Evolutionary conservation across 64 coral and sea anemone genomes (phyloP).

Genomic region (Montipora foliosa): DNA sequence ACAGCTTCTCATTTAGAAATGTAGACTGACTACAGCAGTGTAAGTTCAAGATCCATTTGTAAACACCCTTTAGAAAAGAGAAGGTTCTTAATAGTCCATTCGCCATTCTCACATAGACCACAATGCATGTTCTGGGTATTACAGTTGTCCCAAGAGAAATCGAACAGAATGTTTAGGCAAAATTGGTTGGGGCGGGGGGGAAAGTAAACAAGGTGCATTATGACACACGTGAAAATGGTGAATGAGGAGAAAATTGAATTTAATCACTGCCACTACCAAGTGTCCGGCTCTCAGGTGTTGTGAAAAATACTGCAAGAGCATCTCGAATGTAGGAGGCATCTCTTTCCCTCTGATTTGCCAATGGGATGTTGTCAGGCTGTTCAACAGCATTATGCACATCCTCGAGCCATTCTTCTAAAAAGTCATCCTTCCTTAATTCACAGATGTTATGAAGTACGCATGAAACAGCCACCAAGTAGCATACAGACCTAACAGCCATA

Average conservation of each 20-base stretch:
- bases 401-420: constrained; percentile 26
- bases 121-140: neutral
- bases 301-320: constrained; percentile 26
- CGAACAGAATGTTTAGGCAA: neutral
- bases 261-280: constrained; percentile 20
- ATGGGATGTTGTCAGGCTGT: constrained; percentile 23
- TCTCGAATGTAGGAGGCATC: constrained; percentile 17
- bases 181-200: neutral
- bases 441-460: constrained; percentile 14
- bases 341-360: constrained; percentile 23
- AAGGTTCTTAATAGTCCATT: too few relatives aligned
- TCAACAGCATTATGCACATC: constrained; percentile 23
- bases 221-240: neutral
- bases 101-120: too few relatives aligned
- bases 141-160: constrained; percentile 20
- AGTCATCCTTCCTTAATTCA: constrained; percentile 30
- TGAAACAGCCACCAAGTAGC: neutral
- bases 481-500: neutral
- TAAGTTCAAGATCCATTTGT: too few relatives aligned
- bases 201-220: constrained; percentile 1
- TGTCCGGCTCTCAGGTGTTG: constrained; percentile 9
- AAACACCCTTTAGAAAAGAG: too few relatives aligned
- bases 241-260: constrained; percentile 13
- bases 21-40: too few relatives aligned
- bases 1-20: too few relatives aligned